Conservation (phyloP, 2,888 invertebrate genomes). For the Hermaeophaga mercurialis region DNA sequence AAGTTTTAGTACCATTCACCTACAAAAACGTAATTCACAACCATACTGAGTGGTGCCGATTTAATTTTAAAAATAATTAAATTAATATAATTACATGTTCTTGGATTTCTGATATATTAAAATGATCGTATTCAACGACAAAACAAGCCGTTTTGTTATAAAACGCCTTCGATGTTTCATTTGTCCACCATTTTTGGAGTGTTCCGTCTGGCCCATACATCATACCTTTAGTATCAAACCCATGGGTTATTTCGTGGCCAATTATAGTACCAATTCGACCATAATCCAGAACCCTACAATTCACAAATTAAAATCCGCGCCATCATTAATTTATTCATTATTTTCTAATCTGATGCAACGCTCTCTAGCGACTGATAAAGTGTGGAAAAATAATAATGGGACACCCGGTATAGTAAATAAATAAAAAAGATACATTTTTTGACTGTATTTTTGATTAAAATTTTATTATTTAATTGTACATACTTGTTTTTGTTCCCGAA, state of each 20-base stretch:
- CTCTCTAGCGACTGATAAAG: too few species aligned
- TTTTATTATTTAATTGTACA: too few species aligned
- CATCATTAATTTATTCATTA: too few species aligned
- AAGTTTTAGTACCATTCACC: constrained; percentile 60
- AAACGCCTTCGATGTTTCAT: constrained; percentile 50
- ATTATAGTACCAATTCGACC: constrained; percentile 63
- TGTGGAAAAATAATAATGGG: too few species aligned
- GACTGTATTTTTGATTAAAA: too few species aligned
- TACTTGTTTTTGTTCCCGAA: constrained; percentile 50
- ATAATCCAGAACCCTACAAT: constrained; percentile 59
- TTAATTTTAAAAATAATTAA: background rate
- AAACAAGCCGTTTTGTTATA: constrained; percentile 54
- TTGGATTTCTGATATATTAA: constrained; percentile 53
- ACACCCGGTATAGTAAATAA: too few species aligned
- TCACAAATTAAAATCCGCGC: too few species aligned
- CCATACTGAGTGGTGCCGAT: too few species aligned
- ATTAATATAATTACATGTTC: constrained; percentile 43
- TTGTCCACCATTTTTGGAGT: constrained; percentile 52
- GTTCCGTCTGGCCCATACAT: constrained; percentile 65
- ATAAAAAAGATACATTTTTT: too few species aligned
- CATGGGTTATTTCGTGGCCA: constrained; percentile 65
- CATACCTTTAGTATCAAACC: constrained; percentile 53
- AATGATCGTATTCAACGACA: constrained; percentile 56
- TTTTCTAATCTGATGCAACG: too few species aligned
- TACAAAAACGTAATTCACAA: constrained; percentile 39